A percentile compares a stretch with the other conserved stretches of the same genome.
Conservation (phyloP, 2,113 vertebrate species). For the Megalops atlanticus region DNA sequence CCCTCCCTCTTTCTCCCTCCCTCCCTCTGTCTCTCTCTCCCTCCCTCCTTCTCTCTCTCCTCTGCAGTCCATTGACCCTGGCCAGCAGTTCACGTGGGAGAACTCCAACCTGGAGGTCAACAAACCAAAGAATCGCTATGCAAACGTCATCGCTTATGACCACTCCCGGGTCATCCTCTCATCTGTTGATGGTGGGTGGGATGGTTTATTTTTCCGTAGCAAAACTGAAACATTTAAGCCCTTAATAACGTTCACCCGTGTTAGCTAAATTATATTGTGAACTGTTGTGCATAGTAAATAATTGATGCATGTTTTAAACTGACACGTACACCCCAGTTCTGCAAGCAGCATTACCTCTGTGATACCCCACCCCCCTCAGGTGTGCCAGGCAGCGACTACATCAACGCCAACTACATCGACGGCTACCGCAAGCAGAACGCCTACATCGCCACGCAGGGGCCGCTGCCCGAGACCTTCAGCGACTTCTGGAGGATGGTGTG, state of each 20-base stretch:
- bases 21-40: background rate
- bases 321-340: background rate
- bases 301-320: background rate
- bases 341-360: background rate
- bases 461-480: constrained; percentile 87
- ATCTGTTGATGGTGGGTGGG: constrained; percentile 83
- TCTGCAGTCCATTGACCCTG: constrained; percentile 88
- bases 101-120: constrained; percentile 96
- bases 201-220: too few relatives aligned
- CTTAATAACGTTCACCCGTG: background rate
- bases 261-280: background rate
- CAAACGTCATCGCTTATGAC: constrained; percentile 94
- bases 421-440: constrained; percentile 97
- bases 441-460: constrained; percentile 94
- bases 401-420: constrained; percentile 95
- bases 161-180: constrained; percentile 92
- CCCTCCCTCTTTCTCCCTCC: background rate
- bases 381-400: constrained; percentile 91
- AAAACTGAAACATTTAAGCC: too few relatives aligned
- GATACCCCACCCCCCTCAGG: constrained; percentile 60
- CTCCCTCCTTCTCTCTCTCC: constrained; percentile 19
- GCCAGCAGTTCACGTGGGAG: constrained; percentile 97
- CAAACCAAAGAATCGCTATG: constrained; percentile 96
- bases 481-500: constrained; percentile 99
- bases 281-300: background rate